Percentiles rank a stretch among this genome's conserved stretches.
These are phyloP conservation scores for Drosophila grimshawi DNA, from an alignment of 1,140 invertebrate species.

Conservation along the genomic window DNA sequence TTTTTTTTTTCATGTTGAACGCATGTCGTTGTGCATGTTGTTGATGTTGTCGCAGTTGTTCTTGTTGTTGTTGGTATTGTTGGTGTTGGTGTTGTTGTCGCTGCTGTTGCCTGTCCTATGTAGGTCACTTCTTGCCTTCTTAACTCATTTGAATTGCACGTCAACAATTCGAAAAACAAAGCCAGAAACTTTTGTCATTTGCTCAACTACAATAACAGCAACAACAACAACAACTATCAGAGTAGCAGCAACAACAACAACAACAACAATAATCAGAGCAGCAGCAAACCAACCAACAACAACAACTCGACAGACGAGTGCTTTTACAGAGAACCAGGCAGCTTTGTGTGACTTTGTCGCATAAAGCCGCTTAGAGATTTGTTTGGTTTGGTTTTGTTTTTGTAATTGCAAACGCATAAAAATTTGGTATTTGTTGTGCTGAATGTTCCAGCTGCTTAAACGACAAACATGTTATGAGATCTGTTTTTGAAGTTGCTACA, in stretches of 20 bases:
- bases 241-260: slow-evolving; percentile 23
- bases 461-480: no score
- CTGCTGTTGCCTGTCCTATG: slow-evolving; percentile 47
- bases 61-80: no score
- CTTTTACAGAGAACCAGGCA: not conserved
- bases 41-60: not conserved
- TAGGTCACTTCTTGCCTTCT: slow-evolving; percentile 75
- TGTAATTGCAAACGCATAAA: slow-evolving; percentile 34
- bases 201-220: slow-evolving; percentile 51
- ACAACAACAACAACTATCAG: slow-evolving; percentile 26
- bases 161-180: slow-evolving; percentile 80
- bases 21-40: slow-evolving; percentile 11
- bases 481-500: not conserved
- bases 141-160: slow-evolving; percentile 81
- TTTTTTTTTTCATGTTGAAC: slow-evolving; percentile 40
- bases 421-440: slow-evolving; percentile 15
- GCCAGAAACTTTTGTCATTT: slow-evolving; percentile 78
- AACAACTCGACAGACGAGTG: slow-evolving; percentile 13
- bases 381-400: slow-evolving; percentile 25
- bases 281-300: not conserved
- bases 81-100: not conserved
- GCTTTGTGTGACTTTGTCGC: slow-evolving; percentile 34
- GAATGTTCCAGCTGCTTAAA: no score
- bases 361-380: slow-evolving; percentile 43
- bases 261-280: slow-evolving; percentile 30